Evolutionary conservation across 2,888 invertebrate species (phyloP), one percentile per base, ranked within the genome.

Genomic region (Chironomus tentans): DNA sequence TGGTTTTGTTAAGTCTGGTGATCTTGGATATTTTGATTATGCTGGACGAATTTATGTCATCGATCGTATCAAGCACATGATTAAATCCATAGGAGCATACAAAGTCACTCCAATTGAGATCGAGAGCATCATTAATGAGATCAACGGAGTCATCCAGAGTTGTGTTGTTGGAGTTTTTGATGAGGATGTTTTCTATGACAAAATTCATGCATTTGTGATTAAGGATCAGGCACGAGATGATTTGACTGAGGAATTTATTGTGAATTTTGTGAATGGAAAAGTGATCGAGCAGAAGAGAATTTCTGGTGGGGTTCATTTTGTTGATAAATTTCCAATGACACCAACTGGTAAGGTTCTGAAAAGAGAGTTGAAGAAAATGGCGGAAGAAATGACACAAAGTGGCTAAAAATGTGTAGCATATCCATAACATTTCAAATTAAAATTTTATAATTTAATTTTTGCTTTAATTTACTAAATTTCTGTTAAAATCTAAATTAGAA

Each of bases 11-110:
- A 21, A 68, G 46, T 71, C 77, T 3, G 77, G 78, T 15, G 77
- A 78, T 68, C 28, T 78, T 61, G 78, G 78, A 3, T 76, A 76
- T 15, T 75, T 78, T n/a, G 77, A 78, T 72, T 69, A 70, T 10
- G 50, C 76, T 12, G 77, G 76, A 21, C 56, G 28, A 15, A 28
- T 78, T 7, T 71, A 62, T 50, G 22, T 78, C 18, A 48, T 76
- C 0, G 77, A 72, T 68, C 68, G 77, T 1, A 76, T 38, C 10
- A 38, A 38, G 38, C 38, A 38, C 38, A 38, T 38, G 38, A 38
- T 38, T 1, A 38, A 10, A 38, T 62, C 13, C 76, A 76, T 12
- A 3, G 62, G 68, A 24, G 68, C 7, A 13, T 65, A 71, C 4
- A n/a, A n/a, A n/a, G 46, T 78, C 6, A 65, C 65, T 4, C 78